These are phyloP conservation scores for Acleris cristana DNA, from an alignment of 2,888 invertebrate species.

Conservation along the genomic window DNA sequence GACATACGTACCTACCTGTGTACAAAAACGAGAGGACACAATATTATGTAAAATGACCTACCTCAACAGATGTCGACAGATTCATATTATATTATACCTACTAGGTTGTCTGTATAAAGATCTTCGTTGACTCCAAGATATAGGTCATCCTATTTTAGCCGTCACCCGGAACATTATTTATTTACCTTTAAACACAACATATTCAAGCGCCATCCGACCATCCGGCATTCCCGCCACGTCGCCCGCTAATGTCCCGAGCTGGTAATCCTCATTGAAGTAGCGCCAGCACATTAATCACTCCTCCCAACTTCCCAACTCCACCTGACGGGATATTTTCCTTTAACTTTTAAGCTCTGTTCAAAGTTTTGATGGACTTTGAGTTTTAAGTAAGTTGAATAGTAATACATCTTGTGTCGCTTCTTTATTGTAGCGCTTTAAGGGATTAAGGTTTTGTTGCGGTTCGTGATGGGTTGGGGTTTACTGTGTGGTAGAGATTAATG, in stretches of 20 bases:
- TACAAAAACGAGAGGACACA: too few species aligned
- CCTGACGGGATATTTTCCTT: constrained; percentile 82
- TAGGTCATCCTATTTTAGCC: too few species aligned
- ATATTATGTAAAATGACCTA: too few species aligned
- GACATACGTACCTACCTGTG: too few species aligned
- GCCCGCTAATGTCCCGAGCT: constrained; percentile 44
- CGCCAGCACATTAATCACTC: constrained; percentile 43
- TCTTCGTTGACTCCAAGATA: too few species aligned
- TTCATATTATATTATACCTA: too few species aligned
- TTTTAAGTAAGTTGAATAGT: constrained; percentile 82
- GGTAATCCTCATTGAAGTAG: constrained; percentile 73
- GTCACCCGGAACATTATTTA: too few species aligned
- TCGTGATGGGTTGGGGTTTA: constrained; percentile 10
- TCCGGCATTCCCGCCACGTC: constrained; percentile 17
- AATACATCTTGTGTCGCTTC: constrained; percentile 72
- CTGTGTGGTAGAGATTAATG: constrained; percentile 15
- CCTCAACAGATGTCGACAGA: too few species aligned
- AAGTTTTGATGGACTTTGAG: constrained; percentile 81
- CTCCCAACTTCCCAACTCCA: constrained; percentile 58
- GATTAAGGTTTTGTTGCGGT: constrained; percentile 33
- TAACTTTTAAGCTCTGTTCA: constrained; percentile 82
- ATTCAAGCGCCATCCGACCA: background rate
- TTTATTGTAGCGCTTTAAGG: constrained; percentile 45
- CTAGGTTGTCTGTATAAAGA: too few species aligned
- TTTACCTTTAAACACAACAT: background rate